These are phyloP conservation scores for Scleropages formosus DNA, from an alignment of 2,797 vertebrate species.

Conservation along the genomic window DNA sequence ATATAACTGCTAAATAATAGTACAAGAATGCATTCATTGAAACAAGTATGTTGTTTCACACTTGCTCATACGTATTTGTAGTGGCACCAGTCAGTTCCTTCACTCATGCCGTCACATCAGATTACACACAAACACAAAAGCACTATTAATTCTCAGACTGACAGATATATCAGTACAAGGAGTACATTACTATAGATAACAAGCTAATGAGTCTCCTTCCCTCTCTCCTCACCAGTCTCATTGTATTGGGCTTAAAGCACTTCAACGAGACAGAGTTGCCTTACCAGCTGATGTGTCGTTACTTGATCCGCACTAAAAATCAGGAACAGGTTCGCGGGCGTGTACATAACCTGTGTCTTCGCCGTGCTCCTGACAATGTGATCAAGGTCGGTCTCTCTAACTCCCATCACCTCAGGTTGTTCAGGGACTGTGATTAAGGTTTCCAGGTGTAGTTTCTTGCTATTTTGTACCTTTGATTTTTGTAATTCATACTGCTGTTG, in stretches of 20 bases:
- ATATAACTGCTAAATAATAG: too few relatives aligned
- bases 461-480: not conserved
- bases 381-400: slow-evolving; percentile 61
- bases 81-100: not conserved
- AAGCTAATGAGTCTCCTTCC: not conserved
- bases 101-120: too few relatives aligned
- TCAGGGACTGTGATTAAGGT: not conserved
- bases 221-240: slow-evolving; percentile 64
- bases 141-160: too few relatives aligned
- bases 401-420: too few relatives aligned
- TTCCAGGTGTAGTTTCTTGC: not conserved
- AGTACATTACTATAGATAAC: too few relatives aligned
- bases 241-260: slow-evolving; percentile 88
- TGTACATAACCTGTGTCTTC: slow-evolving; percentile 72
- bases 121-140: too few relatives aligned
- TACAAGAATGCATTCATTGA: too few relatives aligned
- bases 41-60: not conserved
- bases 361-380: slow-evolving; percentile 69
- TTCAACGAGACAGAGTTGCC: slow-evolving; percentile 77
- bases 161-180: too few relatives aligned
- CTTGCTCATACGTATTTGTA: not conserved
- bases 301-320: slow-evolving; percentile 77
- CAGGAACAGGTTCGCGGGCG: slow-evolving; percentile 67
- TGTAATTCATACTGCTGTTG: not conserved
- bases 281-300: slow-evolving; percentile 80